Base-by-base conservation (phyloP, 2,797 vertebrate species). In the Sebastes taczanowskii region DNA sequence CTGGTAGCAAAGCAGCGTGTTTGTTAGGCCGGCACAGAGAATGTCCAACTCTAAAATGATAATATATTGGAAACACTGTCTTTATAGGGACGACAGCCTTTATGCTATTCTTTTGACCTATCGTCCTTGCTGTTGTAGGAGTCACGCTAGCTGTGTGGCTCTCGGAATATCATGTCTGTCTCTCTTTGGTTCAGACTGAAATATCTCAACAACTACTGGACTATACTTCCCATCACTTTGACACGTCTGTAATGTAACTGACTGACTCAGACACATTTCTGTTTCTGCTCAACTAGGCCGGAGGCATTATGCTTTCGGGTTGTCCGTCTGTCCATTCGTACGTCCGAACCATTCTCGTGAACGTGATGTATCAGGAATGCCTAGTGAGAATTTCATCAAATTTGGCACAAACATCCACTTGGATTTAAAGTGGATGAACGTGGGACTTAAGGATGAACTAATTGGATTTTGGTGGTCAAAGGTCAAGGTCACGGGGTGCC, bases 301-400 rank as follows among this genome's bases (percentile, higher is more conserved):
- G 42, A 8, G 42, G 42, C 42, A 46, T 46, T 46, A 46, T 46
- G 42, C 7, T 46, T 46, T 46, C 7, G 46, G 46, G 46, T 49
- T 49, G 46, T 49, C 16, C 42, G 16, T 46, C 42, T 7, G 42
- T 46, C 42, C 0, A 46, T 46, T 7, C 46, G 42, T 49, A 49
- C 18, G 42, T 49, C 7, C 42, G 3, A 49, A 49, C 3, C 18
- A 49, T 49, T 20, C 42, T 49, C 42, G 16, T 49, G 42, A 49
- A 49, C 14, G 42, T 46, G 16, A 46, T 46, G 0, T 46, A 46
- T 46, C 6, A 46, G 42, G 1, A 46, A 46, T 18, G 18, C 46
- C 46, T 20, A 0, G 1, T 0, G 7, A 0, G 46, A 49, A 49
- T 49, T 49, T 49, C 7, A 18, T 0, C 46, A 49, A 49, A 49